These are phyloP conservation scores for Nephrotoma appendiculata DNA, from an alignment of 2,888 invertebrate genomes.

Conservation along the genomic window DNA sequence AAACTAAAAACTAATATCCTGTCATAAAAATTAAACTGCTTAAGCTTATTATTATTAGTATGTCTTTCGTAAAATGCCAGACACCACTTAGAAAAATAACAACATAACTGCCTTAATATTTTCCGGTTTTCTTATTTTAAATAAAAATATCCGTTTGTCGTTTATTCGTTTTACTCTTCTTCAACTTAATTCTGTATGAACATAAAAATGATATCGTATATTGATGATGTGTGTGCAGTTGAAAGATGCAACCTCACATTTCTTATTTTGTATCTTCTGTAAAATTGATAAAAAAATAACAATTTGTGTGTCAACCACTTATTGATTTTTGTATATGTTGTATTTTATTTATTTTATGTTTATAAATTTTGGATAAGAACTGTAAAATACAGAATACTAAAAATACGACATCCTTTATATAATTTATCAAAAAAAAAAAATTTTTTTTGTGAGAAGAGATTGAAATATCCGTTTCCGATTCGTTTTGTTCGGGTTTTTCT, in stretches of 20 bases:
- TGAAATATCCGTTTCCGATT: not conserved
- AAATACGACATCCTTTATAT: not conserved
- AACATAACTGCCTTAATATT: not conserved
- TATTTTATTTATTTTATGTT: not conserved
- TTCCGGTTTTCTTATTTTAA: not conserved
- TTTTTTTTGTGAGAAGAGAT: not conserved
- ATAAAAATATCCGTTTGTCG: not conserved
- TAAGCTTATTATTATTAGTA: not conserved
- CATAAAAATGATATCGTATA: not conserved
- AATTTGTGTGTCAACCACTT: not conserved
- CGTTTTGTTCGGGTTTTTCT: not conserved
- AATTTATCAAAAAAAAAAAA: not conserved
- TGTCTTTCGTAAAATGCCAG: not conserved
- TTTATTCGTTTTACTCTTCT: not conserved
- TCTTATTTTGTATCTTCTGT: not conserved
- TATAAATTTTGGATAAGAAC: not conserved
- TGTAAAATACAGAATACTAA: not conserved
- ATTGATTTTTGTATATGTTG: not conserved
- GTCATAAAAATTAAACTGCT: not conserved
- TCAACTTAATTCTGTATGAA: not conserved
- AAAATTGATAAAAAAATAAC: not conserved
- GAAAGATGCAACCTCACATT: not conserved
- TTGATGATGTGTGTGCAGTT: not conserved
- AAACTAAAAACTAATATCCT: not conserved
- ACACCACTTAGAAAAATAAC: not conserved